Evolutionary conservation across 2,888 invertebrate genomes (phyloP).

Genomic region (Dastarcus helophoroides): DNA sequence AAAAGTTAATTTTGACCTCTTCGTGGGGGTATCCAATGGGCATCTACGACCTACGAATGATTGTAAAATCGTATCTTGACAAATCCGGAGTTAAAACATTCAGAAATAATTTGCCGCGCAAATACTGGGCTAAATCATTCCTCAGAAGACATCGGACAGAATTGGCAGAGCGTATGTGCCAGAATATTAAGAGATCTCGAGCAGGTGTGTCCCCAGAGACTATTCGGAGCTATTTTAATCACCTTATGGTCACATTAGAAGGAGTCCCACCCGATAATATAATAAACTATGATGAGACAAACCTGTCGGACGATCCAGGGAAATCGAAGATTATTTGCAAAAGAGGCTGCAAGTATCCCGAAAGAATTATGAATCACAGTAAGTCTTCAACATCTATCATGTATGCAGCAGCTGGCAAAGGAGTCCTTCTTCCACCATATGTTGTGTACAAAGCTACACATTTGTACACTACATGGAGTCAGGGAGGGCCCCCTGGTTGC

Average conservation of each 20-base stretch:
- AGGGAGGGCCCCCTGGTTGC: conserved; percentile 23
- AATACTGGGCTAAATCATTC: conserved; percentile 7
- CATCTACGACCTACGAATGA: conserved; percentile 6
- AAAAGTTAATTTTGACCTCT: too few relatives aligned
- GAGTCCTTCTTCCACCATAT: conserved; percentile 21
- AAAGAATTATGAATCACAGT: conserved; percentile 19
- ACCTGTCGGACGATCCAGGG: conserved; percentile 26
- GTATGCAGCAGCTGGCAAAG: conserved; percentile 21
- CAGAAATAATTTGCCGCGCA: conserved; percentile 11
- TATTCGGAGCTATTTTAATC: conserved; percentile 10
- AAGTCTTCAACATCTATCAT: conserved; percentile 23
- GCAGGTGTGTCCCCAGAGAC: conserved; percentile 11
- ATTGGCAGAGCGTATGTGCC: conserved; percentile 8
- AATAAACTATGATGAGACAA: conserved; percentile 18
- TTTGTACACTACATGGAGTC: conserved; percentile 23
- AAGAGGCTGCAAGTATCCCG: conserved; percentile 21
- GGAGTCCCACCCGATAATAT: conserved; percentile 16
- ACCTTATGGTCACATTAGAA: conserved; percentile 10
- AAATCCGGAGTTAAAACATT: conserved; percentile 3
- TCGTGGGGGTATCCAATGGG: conserved; percentile 7
- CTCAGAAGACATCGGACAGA: conserved; percentile 7
- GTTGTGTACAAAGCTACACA: conserved; percentile 23
- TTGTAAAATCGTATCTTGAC: conserved; percentile 7
- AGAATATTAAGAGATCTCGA: conserved; percentile 14
- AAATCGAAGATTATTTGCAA: conserved; percentile 14